Percentiles rank a stretch among this genome's conserved stretches.
These are phyloP conservation scores for Ruditapes philippinarum DNA, from an alignment of 1,140 invertebrate genomes.

Conservation along the genomic window DNA sequence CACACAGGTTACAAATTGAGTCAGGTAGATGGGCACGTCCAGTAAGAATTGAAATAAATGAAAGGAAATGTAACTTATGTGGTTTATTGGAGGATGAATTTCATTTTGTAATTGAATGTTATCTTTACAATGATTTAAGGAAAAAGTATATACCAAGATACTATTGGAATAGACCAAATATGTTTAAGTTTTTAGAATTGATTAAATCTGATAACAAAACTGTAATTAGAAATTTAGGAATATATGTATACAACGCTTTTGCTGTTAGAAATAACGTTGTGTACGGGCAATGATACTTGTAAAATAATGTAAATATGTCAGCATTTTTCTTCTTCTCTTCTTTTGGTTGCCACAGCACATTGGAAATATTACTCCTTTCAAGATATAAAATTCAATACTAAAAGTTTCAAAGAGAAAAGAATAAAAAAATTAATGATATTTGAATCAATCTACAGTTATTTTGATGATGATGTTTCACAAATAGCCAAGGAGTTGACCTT, in stretches of 20 bases:
- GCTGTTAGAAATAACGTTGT: background rate
- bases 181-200: background rate
- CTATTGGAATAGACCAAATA: no score
- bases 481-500: no score
- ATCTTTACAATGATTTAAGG: background rate
- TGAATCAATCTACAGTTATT: no score
- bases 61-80: background rate
- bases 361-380: no score
- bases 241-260: background rate
- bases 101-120: slow-evolving; percentile 40
- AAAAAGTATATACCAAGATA: slow-evolving; percentile 2
- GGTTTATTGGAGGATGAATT: slow-evolving; percentile 8
- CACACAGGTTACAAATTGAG: slow-evolving; percentile 8
- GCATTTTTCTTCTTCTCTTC: no score
- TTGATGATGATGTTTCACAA: no score
- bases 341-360: no score
- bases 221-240: background rate
- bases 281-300: no score
- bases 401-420: no score
- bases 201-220: background rate
- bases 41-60: background rate
- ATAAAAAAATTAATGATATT: no score
- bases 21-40: background rate
- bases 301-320: no score
- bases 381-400: no score